Conservation (phyloP, 1,140 invertebrate genomes). For the Leptinotarsa defecta region DNA sequence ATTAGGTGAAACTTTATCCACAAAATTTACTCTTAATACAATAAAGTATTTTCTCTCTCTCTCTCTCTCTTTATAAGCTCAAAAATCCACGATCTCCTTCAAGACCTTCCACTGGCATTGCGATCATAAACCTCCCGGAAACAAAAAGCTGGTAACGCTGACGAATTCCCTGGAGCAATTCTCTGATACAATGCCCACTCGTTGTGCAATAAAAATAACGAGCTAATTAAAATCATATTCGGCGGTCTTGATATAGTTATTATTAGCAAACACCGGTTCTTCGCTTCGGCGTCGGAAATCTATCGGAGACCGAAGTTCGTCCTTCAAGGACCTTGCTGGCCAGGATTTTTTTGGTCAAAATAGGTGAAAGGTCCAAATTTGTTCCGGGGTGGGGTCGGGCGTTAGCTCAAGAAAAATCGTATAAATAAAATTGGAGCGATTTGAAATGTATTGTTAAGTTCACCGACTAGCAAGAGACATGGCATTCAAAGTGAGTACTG, state of each 20-base stretch:
- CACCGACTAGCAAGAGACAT: neutral
- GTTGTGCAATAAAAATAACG: neutral
- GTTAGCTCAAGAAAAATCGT: neutral
- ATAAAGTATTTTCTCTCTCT: too few species aligned
- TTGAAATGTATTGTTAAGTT: neutral
- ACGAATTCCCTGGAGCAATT: too few species aligned
- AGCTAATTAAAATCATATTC: neutral
- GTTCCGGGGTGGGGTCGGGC: neutral
- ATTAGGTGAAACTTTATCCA: too few species aligned
- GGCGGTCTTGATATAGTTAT: neutral
- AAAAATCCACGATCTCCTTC: constrained; percentile 58
- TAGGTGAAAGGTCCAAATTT: neutral
- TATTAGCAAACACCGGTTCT: constrained; percentile 5
- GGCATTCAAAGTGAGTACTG: constrained; percentile 11
- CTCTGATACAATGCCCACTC: neutral
- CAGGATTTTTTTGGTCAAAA: constrained; percentile 2
- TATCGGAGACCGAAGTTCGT: neutral
- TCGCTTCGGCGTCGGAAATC: neutral
- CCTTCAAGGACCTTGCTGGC: constrained; percentile 1
- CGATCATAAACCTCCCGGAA: too few species aligned
- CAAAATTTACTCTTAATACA: too few species aligned
- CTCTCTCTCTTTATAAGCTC: too few species aligned
- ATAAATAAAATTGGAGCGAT: neutral
- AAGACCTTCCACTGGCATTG: constrained; percentile 34
- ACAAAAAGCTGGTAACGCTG: too few species aligned